These are phyloP conservation scores for Ochropleura plecta DNA, from an alignment of 2,888 invertebrate species.

Conservation along the genomic window DNA sequence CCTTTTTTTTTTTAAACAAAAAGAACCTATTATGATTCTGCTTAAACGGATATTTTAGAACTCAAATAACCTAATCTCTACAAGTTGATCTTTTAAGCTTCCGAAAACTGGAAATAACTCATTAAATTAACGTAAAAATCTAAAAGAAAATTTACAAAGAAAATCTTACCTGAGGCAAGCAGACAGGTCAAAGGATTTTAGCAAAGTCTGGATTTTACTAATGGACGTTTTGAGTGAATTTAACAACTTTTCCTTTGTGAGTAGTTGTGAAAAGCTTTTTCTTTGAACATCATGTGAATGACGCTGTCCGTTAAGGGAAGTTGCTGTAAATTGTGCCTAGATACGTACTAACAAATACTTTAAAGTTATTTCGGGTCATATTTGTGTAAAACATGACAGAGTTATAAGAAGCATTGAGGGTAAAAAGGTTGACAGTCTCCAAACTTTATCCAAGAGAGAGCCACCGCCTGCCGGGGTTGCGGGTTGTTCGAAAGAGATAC, in stretches of 20 bases:
- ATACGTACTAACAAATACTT: background rate
- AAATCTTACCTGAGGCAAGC: slow-evolving; percentile 6
- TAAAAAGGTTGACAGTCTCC: too few species aligned
- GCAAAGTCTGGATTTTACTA: slow-evolving; percentile 14
- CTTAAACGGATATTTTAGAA: too few species aligned
- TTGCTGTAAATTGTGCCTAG: background rate
- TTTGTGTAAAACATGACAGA: too few species aligned
- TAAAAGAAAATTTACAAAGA: slow-evolving; percentile 30
- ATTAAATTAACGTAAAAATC: slow-evolving; percentile 30
- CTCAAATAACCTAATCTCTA: too few species aligned
- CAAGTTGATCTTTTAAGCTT: background rate
- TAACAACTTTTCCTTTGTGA: slow-evolving; percentile 50
- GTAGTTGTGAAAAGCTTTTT: slow-evolving; percentile 33
- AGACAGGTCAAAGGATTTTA: slow-evolving; percentile 45
- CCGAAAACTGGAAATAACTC: slow-evolving; percentile 27
- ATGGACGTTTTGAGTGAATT: slow-evolving; percentile 26
- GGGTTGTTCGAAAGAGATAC: too few species aligned
- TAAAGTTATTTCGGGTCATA: too few species aligned
- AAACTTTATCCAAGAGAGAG: too few species aligned
- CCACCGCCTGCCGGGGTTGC: too few species aligned
- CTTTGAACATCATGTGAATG: slow-evolving; percentile 31
- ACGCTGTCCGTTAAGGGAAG: background rate
- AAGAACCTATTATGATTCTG: too few species aligned
- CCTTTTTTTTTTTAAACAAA: too few species aligned
- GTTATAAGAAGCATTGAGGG: too few species aligned